Base-by-base conservation (phyloP, 2,888 invertebrate genomes). In the Ennomos fuscantarius region DNA sequence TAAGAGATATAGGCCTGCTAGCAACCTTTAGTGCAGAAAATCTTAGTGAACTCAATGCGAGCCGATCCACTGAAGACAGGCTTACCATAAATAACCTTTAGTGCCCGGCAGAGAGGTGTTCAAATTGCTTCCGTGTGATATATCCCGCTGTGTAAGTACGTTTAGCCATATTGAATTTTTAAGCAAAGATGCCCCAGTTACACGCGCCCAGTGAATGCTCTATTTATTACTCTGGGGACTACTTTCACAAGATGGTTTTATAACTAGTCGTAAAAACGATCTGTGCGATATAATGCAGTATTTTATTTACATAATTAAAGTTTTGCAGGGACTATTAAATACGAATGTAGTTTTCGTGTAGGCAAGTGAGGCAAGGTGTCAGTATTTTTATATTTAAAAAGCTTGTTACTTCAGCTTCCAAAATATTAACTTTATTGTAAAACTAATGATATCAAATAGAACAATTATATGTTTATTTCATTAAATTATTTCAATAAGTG, bases 71-170 rank as follows among this genome's bases (percentile, higher is more conserved):
- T 81, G 86, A 88, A 87, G 86, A 84, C 81, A 69, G 76, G 88
- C 87, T 89, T 85, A 87, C 84, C 86, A 89, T 90, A 89, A 90
- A 90, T 90, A 90, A 89, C 86, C 81, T 88, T 89, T 89, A 90
- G 82, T 88, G 84, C 84, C 77, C 76, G 73, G 76, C 76, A 72
- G 82, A 85, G 85, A 89, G 88, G 89, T 89, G 89, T 82, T 87
- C 86, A 87, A 89, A 89, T 89, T 89, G 89, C 89, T 89, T 88
- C 79, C 85, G 81, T 85, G 87, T 87, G 87, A 89, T 89, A 89
- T 87, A 88, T 87, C 82, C 82, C 71, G 65, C 78, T 78, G 81
- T 72, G 77, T 81, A 79, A 81, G 82, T 86, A 86, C 82, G 77
- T 83, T 86, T 82, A 84, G 79, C 82, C 82, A 84, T 89, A 87